Base-by-base conservation (phyloP, 2,113 vertebrate genomes). In the Scartelaos histophorus region DNA sequence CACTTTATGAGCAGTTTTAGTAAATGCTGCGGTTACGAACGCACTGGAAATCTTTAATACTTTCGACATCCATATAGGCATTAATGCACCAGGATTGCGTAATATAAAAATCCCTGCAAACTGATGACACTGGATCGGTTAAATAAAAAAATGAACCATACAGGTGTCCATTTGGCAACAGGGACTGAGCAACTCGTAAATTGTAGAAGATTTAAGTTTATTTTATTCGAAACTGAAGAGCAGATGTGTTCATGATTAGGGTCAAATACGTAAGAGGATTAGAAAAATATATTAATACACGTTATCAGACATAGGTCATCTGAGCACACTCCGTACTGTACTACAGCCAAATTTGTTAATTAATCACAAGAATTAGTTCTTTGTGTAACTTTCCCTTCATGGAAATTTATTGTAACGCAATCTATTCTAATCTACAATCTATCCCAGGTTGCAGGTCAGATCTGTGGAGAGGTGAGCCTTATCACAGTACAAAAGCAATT, bases 181-280 rank as follows among this genome's bases (percentile, higher is more conserved):
- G 16, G 16, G 5, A 6, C 1, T 21, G 51, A 21, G 51, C 7
- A 54, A 54, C 49, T 51, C 19, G 16, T 17, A n/a, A 49, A 71
- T 7, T 11, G 22, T 43, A 2, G 5, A 38, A 69, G 53, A 74
- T 80, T 64, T 66, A 64, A 69, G 34, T 24, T 66, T 49, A 19
- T 51, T 72, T 21, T 61, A 45, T 69, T 81, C 72, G 66, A 35
- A 75, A 66, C 76, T 74, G 77, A 53, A 80, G 34, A 71, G 70
- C 76, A 81, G 86, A 81, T 83, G 69, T 65, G 78, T 25, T 58
- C 5, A 67, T 69, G 78, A 85, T 88, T 78, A 87, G 80, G 87
- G 69, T 86, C 80, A 82, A 85, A 9, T 54, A 9, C 78, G 79
- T 87, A 91, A 91, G 87, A 91, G 91, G 91, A 91, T 92, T 83